phyloP scores from a whole-genome alignment of 2,113 vertebrate genomes.

The Bettongia penicillata region DNA sequence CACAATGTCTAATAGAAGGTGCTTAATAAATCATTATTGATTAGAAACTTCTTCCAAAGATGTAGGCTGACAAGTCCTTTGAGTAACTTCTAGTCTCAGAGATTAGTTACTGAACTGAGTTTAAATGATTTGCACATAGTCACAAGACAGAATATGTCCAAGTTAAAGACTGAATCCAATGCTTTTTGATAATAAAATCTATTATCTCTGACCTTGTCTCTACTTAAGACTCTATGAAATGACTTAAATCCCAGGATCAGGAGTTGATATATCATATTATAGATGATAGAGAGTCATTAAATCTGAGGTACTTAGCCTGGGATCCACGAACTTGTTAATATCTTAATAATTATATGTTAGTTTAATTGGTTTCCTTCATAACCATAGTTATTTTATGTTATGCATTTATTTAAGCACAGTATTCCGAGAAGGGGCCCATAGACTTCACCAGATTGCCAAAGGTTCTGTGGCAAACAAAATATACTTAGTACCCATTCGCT shows the following conservation, averaged over 20 bases:
- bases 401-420: neutral
- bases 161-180: neutral
- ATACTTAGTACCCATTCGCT: neutral
- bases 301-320: neutral
- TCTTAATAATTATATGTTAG: neutral
- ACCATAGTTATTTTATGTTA: neutral
- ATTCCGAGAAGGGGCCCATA: neutral
- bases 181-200: neutral
- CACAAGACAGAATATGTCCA: neutral
- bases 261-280: neutral
- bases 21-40: neutral
- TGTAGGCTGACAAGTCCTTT: neutral
- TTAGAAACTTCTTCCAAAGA: neutral
- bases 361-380: neutral
- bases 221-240: neutral
- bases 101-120: neutral
- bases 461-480: neutral
- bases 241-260: no score
- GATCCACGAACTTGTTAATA: neutral
- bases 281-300: neutral
- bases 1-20: neutral
- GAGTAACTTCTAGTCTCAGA: neutral
- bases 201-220: neutral
- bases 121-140: neutral
- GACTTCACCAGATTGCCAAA: neutral